Percentiles rank a stretch among this genome's conserved stretches.
Evolutionary conservation across 1,140 invertebrate genomes (phyloP).

Genomic region (Drosophila trapezifrons): DNA sequence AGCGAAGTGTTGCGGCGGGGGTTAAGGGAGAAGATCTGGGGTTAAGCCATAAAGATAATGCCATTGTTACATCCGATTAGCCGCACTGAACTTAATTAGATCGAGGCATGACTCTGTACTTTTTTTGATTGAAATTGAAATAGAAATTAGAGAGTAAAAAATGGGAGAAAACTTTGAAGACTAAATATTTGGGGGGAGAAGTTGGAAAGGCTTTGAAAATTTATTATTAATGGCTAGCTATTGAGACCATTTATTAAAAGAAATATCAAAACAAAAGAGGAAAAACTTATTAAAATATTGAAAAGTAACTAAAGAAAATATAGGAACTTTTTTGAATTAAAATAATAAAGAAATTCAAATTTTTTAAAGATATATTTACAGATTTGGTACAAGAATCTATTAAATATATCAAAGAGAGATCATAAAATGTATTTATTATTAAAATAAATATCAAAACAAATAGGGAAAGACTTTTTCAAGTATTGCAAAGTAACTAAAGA

Average conservation of each 20-base stretch:
- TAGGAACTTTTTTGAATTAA: not conserved
- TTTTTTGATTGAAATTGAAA: conserved; percentile 31
- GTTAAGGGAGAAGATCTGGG: not conserved
- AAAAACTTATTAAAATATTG: too few species aligned
- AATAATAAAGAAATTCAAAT: too few species aligned
- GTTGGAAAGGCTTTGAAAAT: not conserved
- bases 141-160: conserved; percentile 14
- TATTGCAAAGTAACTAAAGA: too few species aligned
- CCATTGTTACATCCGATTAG: conserved; percentile 45
- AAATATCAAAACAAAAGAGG: not conserved
- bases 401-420: too few species aligned
- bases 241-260: not conserved
- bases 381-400: too few species aligned
- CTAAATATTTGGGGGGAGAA: not conserved
- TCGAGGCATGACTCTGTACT: conserved; percentile 31
- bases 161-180: not conserved
- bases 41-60: conserved; percentile 40
- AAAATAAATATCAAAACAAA: too few species aligned
- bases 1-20: conserved; percentile 7
- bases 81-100: conserved; percentile 39
- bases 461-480: too few species aligned
- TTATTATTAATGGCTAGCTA: too few species aligned
- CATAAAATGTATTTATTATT: too few species aligned
- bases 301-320: not conserved
- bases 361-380: too few species aligned